A percentile compares a stretch with the other conserved stretches of the same genome.
Evolutionary conservation across 2,888 invertebrate species (phyloP).

Genomic region (Nineta flava): DNA sequence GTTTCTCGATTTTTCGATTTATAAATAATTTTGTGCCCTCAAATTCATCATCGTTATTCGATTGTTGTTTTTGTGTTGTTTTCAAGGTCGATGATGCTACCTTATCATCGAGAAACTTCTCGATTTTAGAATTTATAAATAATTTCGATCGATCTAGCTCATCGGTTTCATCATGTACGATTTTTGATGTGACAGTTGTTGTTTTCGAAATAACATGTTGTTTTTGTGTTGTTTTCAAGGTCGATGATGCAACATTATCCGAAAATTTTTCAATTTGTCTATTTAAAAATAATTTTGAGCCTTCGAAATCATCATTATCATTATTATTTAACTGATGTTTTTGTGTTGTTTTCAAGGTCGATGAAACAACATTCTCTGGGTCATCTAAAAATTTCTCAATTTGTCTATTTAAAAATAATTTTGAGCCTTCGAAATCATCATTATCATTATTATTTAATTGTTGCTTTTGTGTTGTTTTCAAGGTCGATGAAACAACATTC

Average conservation of each 20-base stretch:
- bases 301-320: background rate
- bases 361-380: no score
- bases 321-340: background rate
- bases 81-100: background rate
- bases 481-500: background rate
- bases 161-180: no score
- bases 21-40: background rate
- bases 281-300: background rate
- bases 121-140: no score
- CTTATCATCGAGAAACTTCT: background rate
- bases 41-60: background rate
- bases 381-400: background rate
- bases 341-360: background rate
- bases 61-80: background rate
- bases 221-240: background rate
- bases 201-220: no score
- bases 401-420: background rate
- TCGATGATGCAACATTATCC: background rate
- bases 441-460: no score
- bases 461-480: background rate
- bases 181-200: no score
- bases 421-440: background rate
- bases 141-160: background rate
- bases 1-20: background rate
- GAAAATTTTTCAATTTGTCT: background rate